Base-by-base conservation (phyloP, 2,888 invertebrate species). In the Helicoverpa assulta region DNA sequence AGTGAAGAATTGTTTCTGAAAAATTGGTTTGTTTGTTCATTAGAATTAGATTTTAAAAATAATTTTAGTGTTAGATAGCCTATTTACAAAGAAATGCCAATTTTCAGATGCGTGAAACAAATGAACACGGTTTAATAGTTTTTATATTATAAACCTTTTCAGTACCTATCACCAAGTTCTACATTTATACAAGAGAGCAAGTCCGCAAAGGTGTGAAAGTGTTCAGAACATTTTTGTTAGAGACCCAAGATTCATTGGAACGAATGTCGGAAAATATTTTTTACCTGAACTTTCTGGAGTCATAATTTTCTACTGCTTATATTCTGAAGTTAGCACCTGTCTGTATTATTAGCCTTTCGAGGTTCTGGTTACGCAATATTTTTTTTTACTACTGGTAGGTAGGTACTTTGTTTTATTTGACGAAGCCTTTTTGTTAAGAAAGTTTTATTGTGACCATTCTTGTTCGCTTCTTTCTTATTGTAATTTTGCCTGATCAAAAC, bases 281-380 rank as follows among this genome's bases (percentile, higher is more conserved):
- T 43, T n/a, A 8, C 6, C 14, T 16, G 8, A 73, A 37, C 16
- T 73, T 43, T 19, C 26, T 1, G 0, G 26, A 14, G 56, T 26
- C 18, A 26, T 57, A 57, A 70, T n/a, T 40, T 65, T 7, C 8
- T 52, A 26, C 18, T 6, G 14, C 7, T 66, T 66, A 51, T 67
- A 55, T 47, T 37, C 2, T 10, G n/a, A 3, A 70, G 12, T 54
- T 50, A 60, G 10, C 19, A 64, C 64, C 40, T 18, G 19, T 5
- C 1, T 19, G 14, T 21, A 16, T 21, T 16, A 19, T 33, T 26
- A 33, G 70, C 47, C 37, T 55, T 16, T 19, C 51, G 12, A 18
- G 40, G 14, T 12, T 1, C 3, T 63, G 18, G 18, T 40, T 33
- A 43, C 2, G 16, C 43, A 18, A 56, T 3, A 33, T 18, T 47